Evolutionary conservation across 2,888 invertebrate species (phyloP), one percentile per base, ranked within the genome.

Genomic region (Meganola albula): DNA sequence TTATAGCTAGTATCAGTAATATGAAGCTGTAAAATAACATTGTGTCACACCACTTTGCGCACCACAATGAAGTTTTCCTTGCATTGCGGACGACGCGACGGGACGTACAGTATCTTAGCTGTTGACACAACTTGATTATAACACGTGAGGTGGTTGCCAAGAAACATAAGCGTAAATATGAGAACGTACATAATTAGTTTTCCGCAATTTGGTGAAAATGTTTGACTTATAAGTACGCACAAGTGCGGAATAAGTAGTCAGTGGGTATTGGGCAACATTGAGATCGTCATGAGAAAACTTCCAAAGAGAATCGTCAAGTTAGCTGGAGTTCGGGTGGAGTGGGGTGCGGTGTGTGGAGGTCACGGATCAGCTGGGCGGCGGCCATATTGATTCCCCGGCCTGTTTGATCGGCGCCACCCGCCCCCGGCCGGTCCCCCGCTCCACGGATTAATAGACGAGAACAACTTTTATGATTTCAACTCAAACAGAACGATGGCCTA

Each of bases 281-380:
- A 63, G 61, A 62, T 63, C 58, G 62, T 65, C 67, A 64, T 64
- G 57, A 68, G 59, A 66, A 75, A 78, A 76, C 71, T 75, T 70
- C 56, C 47, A 57, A 65, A 63, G 63, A 69, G 68, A 69, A 74
- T 64, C 73, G 70, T 71, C 65, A 76, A 78, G 77, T 77, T 74
- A 63, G 43, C 37, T 29, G 54, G 56, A 46, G 53, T 52, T 38
- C 56, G 43, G 57, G 46, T 49, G 29, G 37, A 22, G 43, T 50
- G 51, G 53, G 45, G 58, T 49, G 58, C 49, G 75, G 72, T 70
- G 61, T 48, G 74, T 65, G 73, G 80, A 74, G 82, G 80, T 79
- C 79, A 76, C 80, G 80, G 83, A 84, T 84, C 84, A 83, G 84
- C 84, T 82, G 82, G 84, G 83, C 77, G 82, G 79, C 83, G 77